Base-by-base conservation (phyloP, 2,888 invertebrate species). In the Lasioglossum leucozonium region DNA sequence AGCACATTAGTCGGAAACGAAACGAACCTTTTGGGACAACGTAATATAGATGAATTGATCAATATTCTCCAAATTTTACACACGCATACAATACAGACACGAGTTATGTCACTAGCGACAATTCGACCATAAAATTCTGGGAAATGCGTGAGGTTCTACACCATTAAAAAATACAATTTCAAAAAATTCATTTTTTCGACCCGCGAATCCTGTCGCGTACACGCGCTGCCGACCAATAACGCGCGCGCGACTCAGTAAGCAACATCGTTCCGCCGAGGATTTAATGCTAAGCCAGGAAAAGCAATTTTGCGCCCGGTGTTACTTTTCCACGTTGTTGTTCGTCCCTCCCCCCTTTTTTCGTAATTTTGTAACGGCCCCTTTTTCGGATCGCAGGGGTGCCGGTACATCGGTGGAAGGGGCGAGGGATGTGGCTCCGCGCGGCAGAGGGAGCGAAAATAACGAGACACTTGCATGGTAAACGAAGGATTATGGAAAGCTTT, bases 381-480 rank as follows among this genome's bases (percentile, higher is more conserved):
- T 77, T 67, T 30, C 4, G 30, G 30, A 30, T 16, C 30, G 65
- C 4, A 26, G 13, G 26, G 13, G 58, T n/a, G n/a, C n/a, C n/a
- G n/a, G n/a, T n/a, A n/a, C n/a, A n/a, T n/a, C n/a, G n/a, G n/a
- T n/a, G n/a, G n/a, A n/a, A n/a, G n/a, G n/a, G n/a, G n/a, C n/a
- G n/a, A n/a, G n/a, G n/a, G n/a, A n/a, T n/a, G n/a, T 16, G 58
- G 16, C 16, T 16, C 58, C 18, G 18, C 8, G 65, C 13, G 47
- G 34, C 22, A 18, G 37, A 18, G 67, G 67, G 67, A n/a, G 37
- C 47, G 76, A 47, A 40, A 67, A 47, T 67, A 77, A 76, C 69
- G 47, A 51, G 76, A 76, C 69, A 71, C 69, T 76, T n/a, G 51
- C 75, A 22, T 42, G 76, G 42, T 71, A 40, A 76, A 80, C 77